These are phyloP conservation scores for Oryzaephilus surinamensis DNA, from an alignment of 1,140 invertebrate genomes.

Conservation along the genomic window DNA sequence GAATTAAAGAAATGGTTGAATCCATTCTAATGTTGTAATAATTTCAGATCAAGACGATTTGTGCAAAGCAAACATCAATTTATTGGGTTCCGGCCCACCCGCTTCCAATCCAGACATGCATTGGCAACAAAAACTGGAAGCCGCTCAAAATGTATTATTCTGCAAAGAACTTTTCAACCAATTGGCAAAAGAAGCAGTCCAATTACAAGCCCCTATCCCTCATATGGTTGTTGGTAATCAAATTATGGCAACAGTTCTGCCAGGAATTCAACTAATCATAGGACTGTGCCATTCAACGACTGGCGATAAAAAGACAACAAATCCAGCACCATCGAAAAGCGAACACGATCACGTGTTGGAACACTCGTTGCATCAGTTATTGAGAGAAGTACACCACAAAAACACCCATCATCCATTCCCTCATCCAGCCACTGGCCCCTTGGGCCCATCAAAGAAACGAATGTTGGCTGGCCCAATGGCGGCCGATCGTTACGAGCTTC, in stretches of 20 bases:
- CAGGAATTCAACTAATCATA: constrained; percentile 81
- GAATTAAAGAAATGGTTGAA: neutral
- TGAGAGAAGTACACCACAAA: constrained; percentile 83
- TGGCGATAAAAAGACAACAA: constrained; percentile 43
- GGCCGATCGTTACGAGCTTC: constrained; percentile 71
- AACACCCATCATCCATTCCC: constrained; percentile 90
- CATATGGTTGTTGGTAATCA: constrained; percentile 96
- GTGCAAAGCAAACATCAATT: constrained; percentile 65
- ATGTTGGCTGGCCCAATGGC: constrained; percentile 84
- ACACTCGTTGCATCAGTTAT: constrained; percentile 87
- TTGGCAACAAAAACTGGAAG: constrained; percentile 93
- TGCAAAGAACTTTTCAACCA: constrained; percentile 96
- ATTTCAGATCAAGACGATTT: constrained; percentile 69
- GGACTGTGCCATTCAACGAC: constrained; percentile 67
- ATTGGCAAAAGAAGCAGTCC: constrained; percentile 87
- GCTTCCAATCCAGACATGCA: constrained; percentile 65
- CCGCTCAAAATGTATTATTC: constrained; percentile 93
- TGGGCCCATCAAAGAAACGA: constrained; percentile 81
- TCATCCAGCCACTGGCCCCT: constrained; percentile 82
- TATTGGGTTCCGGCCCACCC: constrained; percentile 48
- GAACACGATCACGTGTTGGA: constrained; percentile 94
- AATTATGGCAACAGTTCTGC: constrained; percentile 90
- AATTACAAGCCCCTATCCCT: constrained; percentile 82
- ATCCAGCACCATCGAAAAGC: constrained; percentile 52
- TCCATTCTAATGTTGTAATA: neutral